Evolutionary conservation across 2,113 vertebrate species (phyloP).

Genomic region (Sialia sialis): DNA sequence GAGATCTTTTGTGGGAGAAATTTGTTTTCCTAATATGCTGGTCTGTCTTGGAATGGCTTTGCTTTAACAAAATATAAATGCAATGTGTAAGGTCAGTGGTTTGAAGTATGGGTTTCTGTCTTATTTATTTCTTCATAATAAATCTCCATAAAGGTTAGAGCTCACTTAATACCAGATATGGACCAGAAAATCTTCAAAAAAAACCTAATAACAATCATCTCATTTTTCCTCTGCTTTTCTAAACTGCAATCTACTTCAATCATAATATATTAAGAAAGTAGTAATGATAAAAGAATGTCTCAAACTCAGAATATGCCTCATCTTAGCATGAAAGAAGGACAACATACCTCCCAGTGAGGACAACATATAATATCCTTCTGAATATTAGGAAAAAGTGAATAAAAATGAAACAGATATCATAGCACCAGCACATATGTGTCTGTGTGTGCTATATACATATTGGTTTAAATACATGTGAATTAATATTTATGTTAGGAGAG

Average conservation of each 20-base stretch:
- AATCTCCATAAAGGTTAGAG: background rate
- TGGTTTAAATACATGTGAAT: background rate
- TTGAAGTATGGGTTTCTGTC: background rate
- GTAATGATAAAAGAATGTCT: background rate
- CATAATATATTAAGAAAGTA: background rate
- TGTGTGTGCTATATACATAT: background rate
- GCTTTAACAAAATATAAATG: background rate
- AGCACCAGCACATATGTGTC: background rate
- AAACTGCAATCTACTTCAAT: background rate
- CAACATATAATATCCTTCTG: background rate
- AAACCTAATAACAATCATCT: background rate
- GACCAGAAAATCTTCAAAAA: background rate
- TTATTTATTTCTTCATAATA: background rate
- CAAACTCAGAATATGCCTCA: background rate
- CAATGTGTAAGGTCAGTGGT: background rate
- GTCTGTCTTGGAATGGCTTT: background rate
- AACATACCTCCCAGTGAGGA: background rate
- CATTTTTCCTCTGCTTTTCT: background rate
- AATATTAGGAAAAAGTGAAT: background rate
- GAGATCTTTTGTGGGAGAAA: background rate
- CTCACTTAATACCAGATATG: background rate
- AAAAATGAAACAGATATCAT: background rate
- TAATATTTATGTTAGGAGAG: background rate
- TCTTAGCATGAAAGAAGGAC: background rate
- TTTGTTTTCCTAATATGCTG: background rate